Base-by-base conservation (phyloP, 2,113 vertebrate genomes). In the Xenopus laevis region DNA sequence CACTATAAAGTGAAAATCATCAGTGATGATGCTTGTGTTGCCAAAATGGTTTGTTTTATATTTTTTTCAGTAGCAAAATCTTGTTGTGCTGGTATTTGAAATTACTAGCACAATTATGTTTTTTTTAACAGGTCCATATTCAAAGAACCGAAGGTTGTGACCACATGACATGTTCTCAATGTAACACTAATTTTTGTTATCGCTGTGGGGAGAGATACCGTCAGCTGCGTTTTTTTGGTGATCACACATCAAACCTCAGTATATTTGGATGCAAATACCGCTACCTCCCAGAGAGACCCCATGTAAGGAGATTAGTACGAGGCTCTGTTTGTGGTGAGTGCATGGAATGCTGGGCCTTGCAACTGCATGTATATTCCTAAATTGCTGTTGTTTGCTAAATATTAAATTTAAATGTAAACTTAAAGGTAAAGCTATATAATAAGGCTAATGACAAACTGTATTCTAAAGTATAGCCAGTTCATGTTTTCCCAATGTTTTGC, bases 201-300 rank as follows among this genome's bases (percentile, higher is more conserved):
- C 97, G 97, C 71, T 99, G 97, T 66, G 97, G 97, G 65, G 95
- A 98, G 80, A 92, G 90, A 80, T 99, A 98, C 84, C 88, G 96
- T 47, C 96, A 98, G 82, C 89, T 99, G 70, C 93, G 96, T 71
- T 99, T 99, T 87, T 99, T 99, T 7, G 97, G 97, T 80, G 96
- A 99, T 82, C 97, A 99, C 82, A 97, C 96, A 0, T 97, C 97
- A 86, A 98, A 99, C 92, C 94, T 98, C 86, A 99, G 97, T 79
- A 94, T 99, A 88, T 99, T 99, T 86, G 97, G 97, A 89, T 99
- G 97, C 94, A 98, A 96, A 91, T 99, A 94, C 79, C 96, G 96
- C 88, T 99, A 98, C 89, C 94, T 98, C 83, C 97, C 97, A 0
- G 93, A 98, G 80, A 95, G 93, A 91, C 97, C 97, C 79, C 96